Conservation (phyloP, 2,888 invertebrate genomes). For the Tetrapedia diversipes region DNA sequence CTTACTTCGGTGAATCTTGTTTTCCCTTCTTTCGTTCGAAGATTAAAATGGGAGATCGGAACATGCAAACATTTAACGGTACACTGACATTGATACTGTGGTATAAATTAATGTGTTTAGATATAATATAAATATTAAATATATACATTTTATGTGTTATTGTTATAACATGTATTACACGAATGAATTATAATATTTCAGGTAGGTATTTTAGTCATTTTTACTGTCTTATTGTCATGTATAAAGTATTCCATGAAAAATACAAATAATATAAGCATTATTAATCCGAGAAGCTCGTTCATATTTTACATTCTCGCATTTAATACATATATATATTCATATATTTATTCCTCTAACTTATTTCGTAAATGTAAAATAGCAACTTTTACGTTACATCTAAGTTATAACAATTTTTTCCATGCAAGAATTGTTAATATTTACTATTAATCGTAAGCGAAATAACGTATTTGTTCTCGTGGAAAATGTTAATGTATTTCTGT, state of each 20-base stretch:
- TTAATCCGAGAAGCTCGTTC: too few species aligned
- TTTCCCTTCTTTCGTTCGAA: neutral
- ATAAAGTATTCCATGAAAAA: conserved; percentile 11
- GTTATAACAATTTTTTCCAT: conserved; percentile 12
- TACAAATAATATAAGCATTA: neutral
- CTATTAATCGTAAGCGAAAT: conserved; percentile 2
- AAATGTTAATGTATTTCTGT: neutral
- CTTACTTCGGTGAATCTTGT: neutral
- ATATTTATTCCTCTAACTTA: conserved; percentile 4
- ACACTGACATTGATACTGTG: conserved; percentile 2
- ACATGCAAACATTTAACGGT: neutral
- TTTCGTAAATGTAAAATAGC: conserved; percentile 9
- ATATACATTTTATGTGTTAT: conserved; percentile 26
- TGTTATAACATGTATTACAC: conserved; percentile 18
- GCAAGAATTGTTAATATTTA: conserved; percentile 18
- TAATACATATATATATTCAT: too few species aligned
- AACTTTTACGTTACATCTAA: conserved; percentile 1
- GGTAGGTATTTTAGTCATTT: conserved; percentile 22
- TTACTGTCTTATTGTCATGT: conserved; percentile 30
- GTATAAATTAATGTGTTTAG: conserved; percentile 15
- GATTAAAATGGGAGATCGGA: neutral
- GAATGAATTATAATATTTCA: conserved; percentile 12
- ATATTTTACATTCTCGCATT: conserved; percentile 19
- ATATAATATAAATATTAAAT: conserved; percentile 1
- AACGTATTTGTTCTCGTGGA: conserved; percentile 1